Conservation (phyloP, 2,113 vertebrate species). For the Crotalus tigris region DNA sequence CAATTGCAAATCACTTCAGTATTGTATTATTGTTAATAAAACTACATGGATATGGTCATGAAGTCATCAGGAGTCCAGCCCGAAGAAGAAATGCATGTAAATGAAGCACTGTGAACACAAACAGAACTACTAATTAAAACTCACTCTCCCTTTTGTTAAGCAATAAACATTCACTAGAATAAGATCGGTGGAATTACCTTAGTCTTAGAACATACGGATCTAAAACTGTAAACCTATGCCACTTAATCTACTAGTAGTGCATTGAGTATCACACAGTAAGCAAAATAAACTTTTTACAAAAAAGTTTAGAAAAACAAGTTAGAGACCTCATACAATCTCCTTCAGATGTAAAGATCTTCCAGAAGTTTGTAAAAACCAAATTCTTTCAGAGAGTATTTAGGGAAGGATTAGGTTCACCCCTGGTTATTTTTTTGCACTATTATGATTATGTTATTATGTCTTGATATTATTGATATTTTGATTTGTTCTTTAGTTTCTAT, state of each 20-base stretch:
- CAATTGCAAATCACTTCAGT: background rate
- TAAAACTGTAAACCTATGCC: background rate
- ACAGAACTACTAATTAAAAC: background rate
- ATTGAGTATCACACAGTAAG: background rate
- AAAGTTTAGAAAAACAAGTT: background rate
- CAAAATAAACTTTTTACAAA: background rate
- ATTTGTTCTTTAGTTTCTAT: background rate
- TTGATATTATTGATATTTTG: background rate
- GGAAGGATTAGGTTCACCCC: background rate
- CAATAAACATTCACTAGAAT: background rate
- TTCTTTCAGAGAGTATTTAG: too few species aligned
- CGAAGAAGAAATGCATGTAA: background rate
- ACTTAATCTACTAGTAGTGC: background rate
- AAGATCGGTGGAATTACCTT: background rate
- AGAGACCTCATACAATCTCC: background rate
- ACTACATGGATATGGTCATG: background rate
- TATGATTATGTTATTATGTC: background rate
- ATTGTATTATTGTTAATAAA: background rate
- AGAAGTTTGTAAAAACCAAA: background rate
- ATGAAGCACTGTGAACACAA: background rate
- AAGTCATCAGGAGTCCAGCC: background rate
- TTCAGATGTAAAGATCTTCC: background rate
- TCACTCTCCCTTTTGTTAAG: background rate
- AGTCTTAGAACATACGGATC: background rate
- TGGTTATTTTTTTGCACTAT: background rate